Base-by-base conservation (phyloP, 2,797 vertebrate genomes). In the Buceros bicornis region DNA sequence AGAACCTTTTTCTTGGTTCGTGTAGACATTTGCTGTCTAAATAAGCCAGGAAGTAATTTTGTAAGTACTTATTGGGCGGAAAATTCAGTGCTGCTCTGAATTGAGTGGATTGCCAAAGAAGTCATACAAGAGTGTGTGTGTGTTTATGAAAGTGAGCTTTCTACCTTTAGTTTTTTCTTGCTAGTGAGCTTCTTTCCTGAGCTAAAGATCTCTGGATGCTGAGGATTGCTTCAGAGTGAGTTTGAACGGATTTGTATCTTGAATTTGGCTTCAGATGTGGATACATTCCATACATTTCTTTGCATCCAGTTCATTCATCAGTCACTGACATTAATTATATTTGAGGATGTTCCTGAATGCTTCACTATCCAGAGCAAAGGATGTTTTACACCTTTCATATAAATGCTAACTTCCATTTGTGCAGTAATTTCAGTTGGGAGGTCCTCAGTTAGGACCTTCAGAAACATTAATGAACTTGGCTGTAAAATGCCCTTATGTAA, bases 101-200 rank as follows among this genome's bases (percentile, higher is more conserved):
- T 93, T 47, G 60, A 77, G 60, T 21, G 26, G 28, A 37, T 50
- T 92, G 29, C 72, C 71, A 85, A 92, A 91, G 78, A 90, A 89
- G 42, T 66, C 3, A 76, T 95, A 83, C 35, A 89, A 37, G 15
- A 82, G 10, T 43, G 9, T 83, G 17, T 11, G 16, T 76, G 14
- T 40, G 3, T 85, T 91, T 93, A 95, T 93, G 71, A 92, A 91
- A 83, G 91, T 74, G 50, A 79, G 67, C 91, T 90, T 95, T 95
- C 35, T 94, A 16, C 89, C 40, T 89, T 79, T 24, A 50, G 13
- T 89, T 91, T 88, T 16, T 82, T 80, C 22, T 89, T 64, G 12
- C 40, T 90, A 65, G 48, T 57, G 71, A 65, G 45, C 53, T 89
- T 87, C 31, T 81, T 66, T 89, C 62, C 35, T 66, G 57, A 51